Evolutionary conservation across 2,888 invertebrate species (phyloP).

Genomic region (Phasia obesa): DNA sequence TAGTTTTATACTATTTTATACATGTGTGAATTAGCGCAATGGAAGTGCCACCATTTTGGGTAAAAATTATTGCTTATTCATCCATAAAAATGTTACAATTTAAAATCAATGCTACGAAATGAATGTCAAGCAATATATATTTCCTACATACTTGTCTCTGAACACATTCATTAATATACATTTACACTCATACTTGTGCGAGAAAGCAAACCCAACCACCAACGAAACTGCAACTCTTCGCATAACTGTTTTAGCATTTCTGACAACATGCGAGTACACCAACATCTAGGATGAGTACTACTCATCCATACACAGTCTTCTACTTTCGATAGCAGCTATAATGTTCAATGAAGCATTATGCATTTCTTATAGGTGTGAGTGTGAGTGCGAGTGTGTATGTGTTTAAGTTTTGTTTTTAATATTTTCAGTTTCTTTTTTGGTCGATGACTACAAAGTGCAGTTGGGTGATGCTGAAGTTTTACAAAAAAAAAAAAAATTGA

Average conservation of each 20-base stretch:
- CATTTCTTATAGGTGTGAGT: constrained; percentile 34
- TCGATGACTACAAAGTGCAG: constrained; percentile 56
- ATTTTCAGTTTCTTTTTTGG: constrained; percentile 25
- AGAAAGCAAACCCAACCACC: not conserved
- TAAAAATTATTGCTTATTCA: constrained; percentile 69
- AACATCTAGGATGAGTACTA: constrained; percentile 10
- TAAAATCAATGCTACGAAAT: constrained; percentile 73
- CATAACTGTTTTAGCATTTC: constrained; percentile 18
- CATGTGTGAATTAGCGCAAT: constrained; percentile 29
- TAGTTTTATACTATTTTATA: constrained; percentile 6
- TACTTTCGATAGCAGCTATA: constrained; percentile 15
- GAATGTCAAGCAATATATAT: constrained; percentile 73
- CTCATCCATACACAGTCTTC: constrained; percentile 7
- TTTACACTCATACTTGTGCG: constrained; percentile 4
- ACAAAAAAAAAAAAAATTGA: constrained; percentile 22
- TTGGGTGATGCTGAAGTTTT: constrained; percentile 39
- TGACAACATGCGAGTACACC: constrained; percentile 44
- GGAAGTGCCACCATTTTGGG: constrained; percentile 61
- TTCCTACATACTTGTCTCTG: constrained; percentile 56
- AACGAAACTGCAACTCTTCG: not conserved
- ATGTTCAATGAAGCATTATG: constrained; percentile 52
- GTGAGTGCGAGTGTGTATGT: not conserved
- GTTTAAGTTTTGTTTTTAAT: not conserved
- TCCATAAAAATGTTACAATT: constrained; percentile 72
- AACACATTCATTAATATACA: constrained; percentile 30